These are phyloP conservation scores for Pteronura brasiliensis DNA, from an alignment of 2,113 vertebrate genomes.

Conservation along the genomic window DNA sequence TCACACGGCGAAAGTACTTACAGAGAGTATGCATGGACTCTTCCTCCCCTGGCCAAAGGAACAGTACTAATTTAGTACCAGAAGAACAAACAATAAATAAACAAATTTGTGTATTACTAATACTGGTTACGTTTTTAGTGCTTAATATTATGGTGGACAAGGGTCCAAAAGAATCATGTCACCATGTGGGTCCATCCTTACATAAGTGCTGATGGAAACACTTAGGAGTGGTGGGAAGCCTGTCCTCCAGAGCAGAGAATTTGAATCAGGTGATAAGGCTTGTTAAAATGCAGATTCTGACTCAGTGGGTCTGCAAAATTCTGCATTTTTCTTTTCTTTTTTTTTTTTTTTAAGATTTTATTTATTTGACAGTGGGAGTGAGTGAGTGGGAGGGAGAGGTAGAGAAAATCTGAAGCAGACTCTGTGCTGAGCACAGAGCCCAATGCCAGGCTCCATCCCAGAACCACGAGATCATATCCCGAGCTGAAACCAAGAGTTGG, in stretches of 20 bases:
- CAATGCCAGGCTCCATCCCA: neutral
- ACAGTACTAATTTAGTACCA: neutral
- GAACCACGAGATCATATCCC: neutral
- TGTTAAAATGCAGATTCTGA: neutral
- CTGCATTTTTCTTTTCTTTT: neutral
- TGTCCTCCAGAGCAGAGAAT: neutral
- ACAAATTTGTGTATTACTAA: neutral
- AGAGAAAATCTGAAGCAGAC: neutral
- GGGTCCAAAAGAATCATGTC: neutral
- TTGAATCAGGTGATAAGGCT: neutral
- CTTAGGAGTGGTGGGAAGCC: neutral
- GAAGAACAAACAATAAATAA: too few species aligned
- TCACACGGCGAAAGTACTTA: neutral
- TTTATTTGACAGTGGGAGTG: neutral
- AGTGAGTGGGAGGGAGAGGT: neutral
- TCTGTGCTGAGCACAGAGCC: neutral
- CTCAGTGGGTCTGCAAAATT: neutral
- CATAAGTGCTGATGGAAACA: neutral
- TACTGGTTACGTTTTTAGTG: neutral
- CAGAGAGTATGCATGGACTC: rapidly evolving
- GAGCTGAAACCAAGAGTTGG: neutral
- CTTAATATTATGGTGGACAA: neutral
- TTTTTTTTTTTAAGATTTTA: neutral
- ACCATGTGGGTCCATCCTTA: neutral
- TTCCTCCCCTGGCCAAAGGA: neutral